phyloP scores from a whole-genome alignment of 2,113 vertebrate species.

The Ptilorrhoa leucosticta region DNA sequence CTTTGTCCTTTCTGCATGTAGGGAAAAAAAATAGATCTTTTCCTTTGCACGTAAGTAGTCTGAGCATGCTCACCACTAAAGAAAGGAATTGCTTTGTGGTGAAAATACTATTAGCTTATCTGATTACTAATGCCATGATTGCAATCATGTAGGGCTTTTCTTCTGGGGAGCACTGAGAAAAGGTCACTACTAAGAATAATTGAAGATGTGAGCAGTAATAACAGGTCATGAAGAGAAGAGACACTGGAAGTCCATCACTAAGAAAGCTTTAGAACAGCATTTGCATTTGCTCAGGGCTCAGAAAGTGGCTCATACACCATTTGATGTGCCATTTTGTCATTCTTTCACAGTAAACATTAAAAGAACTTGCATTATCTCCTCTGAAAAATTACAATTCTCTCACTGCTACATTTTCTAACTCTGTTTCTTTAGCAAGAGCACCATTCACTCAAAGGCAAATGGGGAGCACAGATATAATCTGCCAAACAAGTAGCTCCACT shows the following conservation, averaged over 20 bases:
- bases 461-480: background rate
- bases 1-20: background rate
- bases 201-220: slow-evolving; percentile 15
- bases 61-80: background rate
- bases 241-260: background rate
- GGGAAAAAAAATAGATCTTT: rapidly evolving
- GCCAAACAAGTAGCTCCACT: background rate
- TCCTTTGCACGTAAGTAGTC: background rate
- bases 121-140: background rate
- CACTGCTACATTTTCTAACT: background rate
- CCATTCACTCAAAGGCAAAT: background rate
- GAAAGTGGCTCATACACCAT: background rate
- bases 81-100: background rate
- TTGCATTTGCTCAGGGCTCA: background rate
- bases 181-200: slow-evolving; percentile 4
- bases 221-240: background rate
- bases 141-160: background rate
- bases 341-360: background rate
- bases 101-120: background rate
- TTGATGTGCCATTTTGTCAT: background rate
- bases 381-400: background rate
- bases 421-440: background rate
- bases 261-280: background rate
- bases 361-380: background rate
- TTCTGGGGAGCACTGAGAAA: background rate